phyloP scores from a whole-genome alignment of 2,888 invertebrate genomes.

The Micoletzkya japonica region DNA sequence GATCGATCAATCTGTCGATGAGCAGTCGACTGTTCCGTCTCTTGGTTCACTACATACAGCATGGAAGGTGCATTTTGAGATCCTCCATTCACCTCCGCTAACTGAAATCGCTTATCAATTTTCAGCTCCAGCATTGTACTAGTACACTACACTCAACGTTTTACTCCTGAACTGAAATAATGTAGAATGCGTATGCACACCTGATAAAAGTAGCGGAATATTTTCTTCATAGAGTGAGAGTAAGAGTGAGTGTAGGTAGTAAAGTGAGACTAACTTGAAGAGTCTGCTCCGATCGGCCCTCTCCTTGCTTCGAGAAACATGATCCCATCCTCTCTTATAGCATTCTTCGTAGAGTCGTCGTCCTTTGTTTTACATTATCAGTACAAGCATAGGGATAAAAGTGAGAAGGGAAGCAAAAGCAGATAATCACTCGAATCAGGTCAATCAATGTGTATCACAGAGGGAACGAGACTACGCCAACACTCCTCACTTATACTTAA shows the following conservation, averaged over 20 bases:
- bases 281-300: neutral
- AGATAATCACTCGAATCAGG: too few species aligned
- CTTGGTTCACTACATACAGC: conserved; percentile 20
- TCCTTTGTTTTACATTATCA: too few species aligned
- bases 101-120: conserved; percentile 1
- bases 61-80: conserved; percentile 1
- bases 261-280: conserved; percentile 5
- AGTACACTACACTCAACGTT: too few species aligned
- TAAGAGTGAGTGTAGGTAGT: neutral
- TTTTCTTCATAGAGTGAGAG: neutral
- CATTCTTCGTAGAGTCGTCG: too few species aligned
- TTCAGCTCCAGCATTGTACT: neutral
- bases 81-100: conserved; percentile 8
- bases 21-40: conserved; percentile 1
- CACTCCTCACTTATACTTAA: too few species aligned
- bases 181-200: neutral
- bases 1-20: conserved; percentile 5
- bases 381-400: neutral
- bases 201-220: neutral
- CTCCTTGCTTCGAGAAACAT: conserved; percentile 26
- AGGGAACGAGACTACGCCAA: too few species aligned
- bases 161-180: neutral
- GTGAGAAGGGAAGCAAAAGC: neutral
- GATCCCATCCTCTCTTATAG: conserved; percentile 23
- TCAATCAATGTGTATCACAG: too few species aligned